phyloP scores from a whole-genome alignment of 1,140 invertebrate species.

The Pseudomyrmex gracilis region DNA sequence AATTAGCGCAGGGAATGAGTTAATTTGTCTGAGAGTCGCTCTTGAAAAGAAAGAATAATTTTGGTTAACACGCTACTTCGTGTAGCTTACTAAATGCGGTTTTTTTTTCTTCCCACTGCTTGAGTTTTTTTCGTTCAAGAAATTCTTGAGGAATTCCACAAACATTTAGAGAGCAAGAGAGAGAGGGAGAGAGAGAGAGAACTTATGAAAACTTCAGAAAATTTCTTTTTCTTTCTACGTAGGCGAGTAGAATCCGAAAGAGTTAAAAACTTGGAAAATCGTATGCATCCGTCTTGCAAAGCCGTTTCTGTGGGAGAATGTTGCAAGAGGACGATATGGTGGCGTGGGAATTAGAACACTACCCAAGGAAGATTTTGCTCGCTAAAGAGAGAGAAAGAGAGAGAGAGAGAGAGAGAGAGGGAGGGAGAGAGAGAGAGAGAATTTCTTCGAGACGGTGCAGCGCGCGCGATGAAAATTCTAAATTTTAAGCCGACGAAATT shows the following conservation, averaged over 20 bases:
- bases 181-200: not conserved
- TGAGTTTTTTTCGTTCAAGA: constrained; percentile 8
- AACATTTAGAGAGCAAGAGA: not conserved
- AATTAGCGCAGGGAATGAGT: constrained; percentile 37
- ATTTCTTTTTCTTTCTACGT: constrained; percentile 28
- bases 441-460: not conserved
- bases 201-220: constrained; percentile 48
- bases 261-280: constrained; percentile 52
- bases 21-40: constrained; percentile 42
- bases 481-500: constrained; percentile 53
- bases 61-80: constrained; percentile 25
- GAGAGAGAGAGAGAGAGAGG: not conserved
- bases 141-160: constrained; percentile 31
- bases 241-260: constrained; percentile 24
- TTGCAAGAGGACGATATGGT: constrained; percentile 6
- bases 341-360: constrained; percentile 38
- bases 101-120: not conserved
- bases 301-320: not conserved
- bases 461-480: constrained; percentile 16
- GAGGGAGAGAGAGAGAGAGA: not conserved
- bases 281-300: constrained; percentile 37
- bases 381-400: not conserved
- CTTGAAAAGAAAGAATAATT: constrained; percentile 32
- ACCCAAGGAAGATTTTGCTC: constrained; percentile 26
- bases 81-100: constrained; percentile 38